Evolutionary conservation across 1,140 invertebrate genomes (phyloP), one percentile per base, ranked within the genome.

Genomic region (Frieseomelitta varia): DNA sequence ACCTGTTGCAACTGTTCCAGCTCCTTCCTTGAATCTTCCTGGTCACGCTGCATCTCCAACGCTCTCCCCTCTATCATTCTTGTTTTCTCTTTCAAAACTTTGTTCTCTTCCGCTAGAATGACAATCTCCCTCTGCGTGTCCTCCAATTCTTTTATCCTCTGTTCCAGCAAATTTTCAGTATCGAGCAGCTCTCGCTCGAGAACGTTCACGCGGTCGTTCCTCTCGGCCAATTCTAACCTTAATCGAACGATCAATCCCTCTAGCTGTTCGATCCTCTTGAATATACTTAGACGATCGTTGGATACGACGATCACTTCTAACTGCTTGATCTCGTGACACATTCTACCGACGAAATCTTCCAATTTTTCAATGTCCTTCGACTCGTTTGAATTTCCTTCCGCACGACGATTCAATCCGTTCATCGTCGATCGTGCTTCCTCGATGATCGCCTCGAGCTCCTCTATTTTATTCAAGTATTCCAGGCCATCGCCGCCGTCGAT

Each of bases 231-330:
- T 55, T 88, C 55, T 12, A 74, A 27, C 34, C 85, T 90, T 47
- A 84, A 30, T 30, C 71, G 56, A 58, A 80, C 67, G n/a, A 87
- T 27, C 55, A 58, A 75, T 11, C 68, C 69, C 51, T 87, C 89
- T 2, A 88, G 34, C 21, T 87, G 82, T 1, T 82, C 79, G 75
- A 90, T 86, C 65, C 75, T 81, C 53, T 81, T 74, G 17, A 87
- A 71, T 39, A 77, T 67, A 68, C n/a, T 75, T 27, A 61, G 58
- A 53, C 82, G 56, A 56, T 91, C 86, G 27, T 73, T 58, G 11
- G 87, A 80, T 3, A 67, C 34, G 17, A 85, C 85, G 14, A 87
- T 72, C 21, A 77, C 39, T 27, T 90, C 91, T 56, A 91, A 69
- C 27, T 89, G 75, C 21, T 83, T 86, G 24, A 90, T 86, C 56